Evolutionary conservation across 2,113 vertebrate species (phyloP).

Genomic region (Camelus dromedarius): DNA sequence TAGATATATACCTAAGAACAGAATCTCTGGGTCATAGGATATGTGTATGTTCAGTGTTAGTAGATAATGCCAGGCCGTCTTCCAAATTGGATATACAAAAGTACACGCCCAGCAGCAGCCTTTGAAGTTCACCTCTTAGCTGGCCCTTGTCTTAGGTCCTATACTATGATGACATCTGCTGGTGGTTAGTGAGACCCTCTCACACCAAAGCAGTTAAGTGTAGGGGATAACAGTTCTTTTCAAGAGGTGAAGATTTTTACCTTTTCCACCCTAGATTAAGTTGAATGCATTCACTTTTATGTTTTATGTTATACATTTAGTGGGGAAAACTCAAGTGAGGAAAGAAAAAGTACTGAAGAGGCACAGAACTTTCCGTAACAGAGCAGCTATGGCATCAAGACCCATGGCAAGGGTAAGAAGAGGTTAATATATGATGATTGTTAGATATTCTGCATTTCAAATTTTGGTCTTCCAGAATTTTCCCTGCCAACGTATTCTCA

Average conservation of each 20-base stretch:
- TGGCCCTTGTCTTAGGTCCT: not conserved
- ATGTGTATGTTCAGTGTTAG: not conserved
- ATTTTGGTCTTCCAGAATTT: not conserved
- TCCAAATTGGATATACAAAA: not conserved
- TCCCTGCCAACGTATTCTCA: not conserved
- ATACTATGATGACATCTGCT: slow-evolving; percentile 42
- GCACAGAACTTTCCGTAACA: not conserved
- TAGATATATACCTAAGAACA: not conserved
- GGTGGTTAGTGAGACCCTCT: not conserved
- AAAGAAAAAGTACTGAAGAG: not conserved
- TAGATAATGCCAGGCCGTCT: not conserved
- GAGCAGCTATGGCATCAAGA: not conserved
- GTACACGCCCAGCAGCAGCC: not conserved
- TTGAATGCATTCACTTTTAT: slow-evolving; percentile 3
- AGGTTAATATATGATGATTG: not conserved
- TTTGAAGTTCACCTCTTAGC: not conserved
- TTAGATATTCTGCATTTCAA: not conserved
- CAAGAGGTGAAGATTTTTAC: not conserved
- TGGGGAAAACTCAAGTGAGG: not conserved
- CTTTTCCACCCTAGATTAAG: not conserved
- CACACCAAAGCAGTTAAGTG: not conserved
- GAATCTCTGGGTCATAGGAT: not conserved
- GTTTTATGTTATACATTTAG: not conserved
- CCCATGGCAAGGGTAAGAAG: not conserved
- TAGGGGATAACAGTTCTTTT: not conserved